Evolutionary conservation across 2,113 vertebrate genomes (phyloP).

Genomic region (Oxyura jamaicensis): DNA sequence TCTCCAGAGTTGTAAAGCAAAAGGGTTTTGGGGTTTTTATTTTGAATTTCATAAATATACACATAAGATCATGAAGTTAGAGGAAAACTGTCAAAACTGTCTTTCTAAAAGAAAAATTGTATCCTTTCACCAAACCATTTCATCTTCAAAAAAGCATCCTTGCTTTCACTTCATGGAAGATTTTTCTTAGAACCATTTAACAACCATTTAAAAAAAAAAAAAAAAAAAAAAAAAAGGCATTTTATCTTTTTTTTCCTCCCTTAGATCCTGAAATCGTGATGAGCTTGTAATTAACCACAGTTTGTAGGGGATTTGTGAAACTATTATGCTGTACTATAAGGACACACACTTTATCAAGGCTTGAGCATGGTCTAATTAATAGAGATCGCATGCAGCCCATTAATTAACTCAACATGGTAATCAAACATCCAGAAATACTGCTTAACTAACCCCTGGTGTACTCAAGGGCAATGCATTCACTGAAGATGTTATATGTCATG

Average conservation of each 20-base stretch:
- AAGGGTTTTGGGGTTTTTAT: neutral
- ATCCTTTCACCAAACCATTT: neutral
- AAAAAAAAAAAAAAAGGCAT: no score
- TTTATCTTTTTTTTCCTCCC: neutral
- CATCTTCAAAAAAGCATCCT: neutral
- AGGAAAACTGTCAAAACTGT: neutral
- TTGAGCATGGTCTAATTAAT: slow-evolving; percentile 56
- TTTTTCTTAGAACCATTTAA: neutral
- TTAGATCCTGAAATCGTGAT: slow-evolving; percentile 1
- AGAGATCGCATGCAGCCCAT: slow-evolving; percentile 41
- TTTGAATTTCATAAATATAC: neutral
- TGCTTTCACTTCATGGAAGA: neutral
- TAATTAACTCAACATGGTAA: slow-evolving; percentile 59
- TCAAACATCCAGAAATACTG: slow-evolving; percentile 39
- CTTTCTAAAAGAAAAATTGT: neutral
- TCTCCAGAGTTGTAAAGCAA: neutral
- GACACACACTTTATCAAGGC: slow-evolving; percentile 53
- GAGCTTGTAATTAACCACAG: slow-evolving; percentile 50
- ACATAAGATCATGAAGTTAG: neutral
- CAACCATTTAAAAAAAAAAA: neutral
- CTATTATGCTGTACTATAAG: slow-evolving; percentile 9
- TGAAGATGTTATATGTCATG: neutral
- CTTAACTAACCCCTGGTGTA: neutral
- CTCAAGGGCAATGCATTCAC: neutral
- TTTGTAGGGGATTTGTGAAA: slow-evolving; percentile 38